Conservation (phyloP, 2,113 vertebrate species). For the Myrmecophaga tridactyla region DNA sequence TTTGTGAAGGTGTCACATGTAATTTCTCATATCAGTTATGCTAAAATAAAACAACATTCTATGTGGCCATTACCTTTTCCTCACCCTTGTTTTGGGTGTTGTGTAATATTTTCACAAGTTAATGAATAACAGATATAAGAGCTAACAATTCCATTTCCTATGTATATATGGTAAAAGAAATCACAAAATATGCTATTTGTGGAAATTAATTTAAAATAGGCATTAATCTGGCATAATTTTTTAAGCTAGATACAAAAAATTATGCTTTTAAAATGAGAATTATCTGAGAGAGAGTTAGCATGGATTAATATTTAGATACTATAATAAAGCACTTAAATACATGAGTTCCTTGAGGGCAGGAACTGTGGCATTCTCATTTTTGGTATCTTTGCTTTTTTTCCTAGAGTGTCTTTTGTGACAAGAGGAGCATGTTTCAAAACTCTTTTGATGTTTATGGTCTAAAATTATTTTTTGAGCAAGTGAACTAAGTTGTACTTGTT, state of each 20-base stretch:
- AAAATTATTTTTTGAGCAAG: slow-evolving; percentile 52
- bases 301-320: slow-evolving; percentile 13
- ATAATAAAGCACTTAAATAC: slow-evolving; percentile 9
- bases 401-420: neutral
- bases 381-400: slow-evolving; percentile 22
- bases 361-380: neutral
- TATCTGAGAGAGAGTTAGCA: slow-evolving; percentile 9
- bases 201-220: slow-evolving; percentile 37
- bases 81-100: neutral
- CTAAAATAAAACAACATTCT: neutral
- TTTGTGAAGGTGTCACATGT: neutral
- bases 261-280: slow-evolving; percentile 11
- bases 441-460: slow-evolving; percentile 17
- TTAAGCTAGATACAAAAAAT: neutral
- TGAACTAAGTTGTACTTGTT: neutral
- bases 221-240: slow-evolving; percentile 25
- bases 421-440: neutral
- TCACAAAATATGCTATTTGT: neutral
- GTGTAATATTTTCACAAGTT: neutral
- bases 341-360: neutral
- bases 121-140: slow-evolving; percentile 30
- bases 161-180: slow-evolving; percentile 14
- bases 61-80: neutral
- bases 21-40: neutral
- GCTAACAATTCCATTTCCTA: neutral